Evolutionary conservation across 2,888 invertebrate species (phyloP), one percentile per base, ranked within the genome.

Genomic region (Ectobius pallidus): DNA sequence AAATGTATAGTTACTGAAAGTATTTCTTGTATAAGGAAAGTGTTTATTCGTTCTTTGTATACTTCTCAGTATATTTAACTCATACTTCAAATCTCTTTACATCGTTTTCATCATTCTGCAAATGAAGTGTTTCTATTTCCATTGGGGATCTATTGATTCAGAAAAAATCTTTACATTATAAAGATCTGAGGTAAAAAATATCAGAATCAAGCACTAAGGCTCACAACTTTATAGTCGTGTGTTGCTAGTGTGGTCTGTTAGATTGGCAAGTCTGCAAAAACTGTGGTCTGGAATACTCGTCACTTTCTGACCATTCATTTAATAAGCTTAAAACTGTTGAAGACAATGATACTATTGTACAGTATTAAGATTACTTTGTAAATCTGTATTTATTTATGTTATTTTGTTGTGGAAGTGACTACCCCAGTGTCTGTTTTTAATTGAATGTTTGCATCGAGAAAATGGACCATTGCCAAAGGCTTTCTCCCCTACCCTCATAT

Each of bases 241-340:
- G n/a, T 9, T 58, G 25, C 25, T 7, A 58, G 30, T 58, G 34
- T 34, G 34, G 34, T 34, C 34, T 58, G n/a, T 46, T 27, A 22
- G 4, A n/a, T 39, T 16, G 11, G 46, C 18, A 46, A 27, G 16
- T 11, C 18, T 16, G 16, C 44, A 16, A 30, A 11, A 34, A 7
- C n/a, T 25, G 65, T 65, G 65, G 65, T 65, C 65, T 46, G 16
- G 46, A 46, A 65, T 65, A 65, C 46, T 46, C 9, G 18, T 27
- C 34, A 44, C 65, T 65, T 63, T 65, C 65, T 65, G 65, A 65
- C 18, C 65, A 65, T 65, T 65, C 65, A 18, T 18, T 65, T 65
- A 42, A 65, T 58, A 27, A 65, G n/a, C 27, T 44, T 65, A 44
- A 30, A 65, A 58, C 30, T 30, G 30, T 58, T 58, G 34, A 34